Base-by-base conservation (phyloP, 2,797 vertebrate species). In the Mastacembelus armatus region DNA sequence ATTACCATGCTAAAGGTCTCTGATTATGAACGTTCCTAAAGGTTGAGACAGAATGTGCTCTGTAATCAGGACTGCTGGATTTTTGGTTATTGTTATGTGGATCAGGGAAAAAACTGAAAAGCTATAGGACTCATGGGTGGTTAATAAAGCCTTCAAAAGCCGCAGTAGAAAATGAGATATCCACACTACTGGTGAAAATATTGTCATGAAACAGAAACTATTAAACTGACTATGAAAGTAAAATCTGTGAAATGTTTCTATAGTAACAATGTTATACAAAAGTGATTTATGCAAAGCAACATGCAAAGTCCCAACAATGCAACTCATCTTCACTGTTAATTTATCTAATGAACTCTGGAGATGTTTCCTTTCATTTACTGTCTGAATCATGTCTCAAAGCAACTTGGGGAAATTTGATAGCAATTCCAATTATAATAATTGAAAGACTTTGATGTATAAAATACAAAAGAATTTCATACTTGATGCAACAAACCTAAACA, bases 331-430 rank as follows among this genome's bases (percentile, higher is more conserved):
- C 40, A 64, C 39, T 35, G 33, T 39, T 54, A 30, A 54, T 54
- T 11, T 44, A 58, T 38, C 12, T 54, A 56, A 78, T 70, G 15
- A 78, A 75, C 51, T 48, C 30, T 21, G 4, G 3, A 32, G 47
- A 49, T 2, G 0, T 33, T 50, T 60, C 12, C 4, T 39, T 57
- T 48, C 12, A 61, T 5, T 45, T 44, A 33, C 24, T 12, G 5
- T 44, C 9, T 51, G 24, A 58, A 38, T 52, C 16, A 35, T 19
- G 15, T n/a, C 39, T 4, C 4, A 42, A 32, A 52, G 43, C 54
- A 45, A 19, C 12, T 33, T 50, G 11, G 66, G 29, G n/a, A 40
- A 29, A 55, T 44, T 3, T 36, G 32, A 64, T 14, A 44, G 16
- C 5, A 68, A 29, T 39, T 44, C 6, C 22, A 19, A 59, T 39